Evolutionary conservation across 2,113 vertebrate genomes (phyloP), one percentile per base, ranked within the genome.

Genomic region (Gambusia affinis): DNA sequence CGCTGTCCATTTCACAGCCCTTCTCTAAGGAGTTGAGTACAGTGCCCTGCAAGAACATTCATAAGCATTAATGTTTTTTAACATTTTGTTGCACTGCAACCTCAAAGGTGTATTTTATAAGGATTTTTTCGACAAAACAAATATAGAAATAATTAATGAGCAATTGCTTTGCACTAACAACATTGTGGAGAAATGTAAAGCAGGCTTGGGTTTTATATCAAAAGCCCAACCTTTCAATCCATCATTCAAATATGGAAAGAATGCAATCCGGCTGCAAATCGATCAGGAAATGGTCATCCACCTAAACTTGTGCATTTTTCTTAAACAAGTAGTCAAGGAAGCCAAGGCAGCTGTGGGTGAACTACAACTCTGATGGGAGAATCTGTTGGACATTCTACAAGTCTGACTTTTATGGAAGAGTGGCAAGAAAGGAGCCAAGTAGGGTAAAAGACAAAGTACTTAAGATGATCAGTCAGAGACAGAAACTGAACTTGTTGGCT

Each of bases 1-100:
- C 80, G 79, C 76, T 69, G 87, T 85, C 63, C 67, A 84, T 81
- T 69, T 79, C 80, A 19, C 75, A 44, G 51, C 22, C 24, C 22
- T 57, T 57, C 51, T 54, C 19, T 24, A 24, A 54, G 51, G 51
- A 22, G 47, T 22, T 6, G 47, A 24, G 51, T 57, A n/a, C 22
- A 57, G 51, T 57, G 19, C 22, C 51, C 51, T 57, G 51, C 51
- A 57, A 57, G 22, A 17, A 17, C 24, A 57, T 57, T 57, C 51
- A 57, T n/a, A 57, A 22, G 22, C 19, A 57, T 24, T n/a, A 57
- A 10, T n/a, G 24, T 24, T 57, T 57, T 57, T 54, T 57, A 24
- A 57, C 22, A 10, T 57, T 57, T 24, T 57, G 51, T 10, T 8
- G 19, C 51, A 24, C 7, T 57, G 24, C 24, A 57, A 57, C 3